phyloP scores from a whole-genome alignment of 2,113 vertebrate genomes.

The Microcebus griseorufus region DNA sequence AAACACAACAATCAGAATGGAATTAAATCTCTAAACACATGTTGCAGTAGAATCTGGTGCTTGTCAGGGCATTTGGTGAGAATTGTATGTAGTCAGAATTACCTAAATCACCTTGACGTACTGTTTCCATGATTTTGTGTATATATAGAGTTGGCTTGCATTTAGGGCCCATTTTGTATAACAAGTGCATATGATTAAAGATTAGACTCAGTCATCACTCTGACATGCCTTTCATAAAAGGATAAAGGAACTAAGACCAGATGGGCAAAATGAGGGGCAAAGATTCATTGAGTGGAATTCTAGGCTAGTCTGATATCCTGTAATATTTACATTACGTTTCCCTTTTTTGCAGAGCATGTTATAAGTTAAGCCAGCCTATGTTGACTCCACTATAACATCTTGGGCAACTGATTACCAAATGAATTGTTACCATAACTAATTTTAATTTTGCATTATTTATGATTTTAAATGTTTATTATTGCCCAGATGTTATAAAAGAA shows the following conservation, averaged over 20 bases:
- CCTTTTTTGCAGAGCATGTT: conserved; percentile 50
- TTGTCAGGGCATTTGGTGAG: conserved; percentile 42
- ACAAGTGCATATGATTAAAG: background rate
- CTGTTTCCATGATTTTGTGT: conserved; percentile 44
- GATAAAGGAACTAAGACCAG: background rate
- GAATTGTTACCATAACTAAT: conserved; percentile 29
- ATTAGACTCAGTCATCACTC: conserved; percentile 19
- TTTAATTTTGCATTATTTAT: conserved; percentile 24
- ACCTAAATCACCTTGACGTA: background rate
- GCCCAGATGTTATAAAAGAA: conserved; percentile 59
- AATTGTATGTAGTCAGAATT: conserved; percentile 5
- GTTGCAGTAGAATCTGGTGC: conserved; percentile 40
- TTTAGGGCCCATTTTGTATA: background rate
- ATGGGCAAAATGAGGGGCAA: background rate
- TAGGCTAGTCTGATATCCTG: background rate
- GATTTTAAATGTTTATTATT: conserved; percentile 54
- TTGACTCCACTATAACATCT: background rate
- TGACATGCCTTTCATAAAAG: background rate
- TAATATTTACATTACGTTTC: background rate
- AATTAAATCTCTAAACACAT: background rate
- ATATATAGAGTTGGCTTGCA: conserved; percentile 5
- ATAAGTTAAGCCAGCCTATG: conserved; percentile 13
- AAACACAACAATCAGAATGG: background rate
- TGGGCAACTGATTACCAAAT: conserved; percentile 55
- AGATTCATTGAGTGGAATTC: background rate